phyloP scores from a whole-genome alignment of 2,888 invertebrate genomes.

The Calameuta filiformis region DNA sequence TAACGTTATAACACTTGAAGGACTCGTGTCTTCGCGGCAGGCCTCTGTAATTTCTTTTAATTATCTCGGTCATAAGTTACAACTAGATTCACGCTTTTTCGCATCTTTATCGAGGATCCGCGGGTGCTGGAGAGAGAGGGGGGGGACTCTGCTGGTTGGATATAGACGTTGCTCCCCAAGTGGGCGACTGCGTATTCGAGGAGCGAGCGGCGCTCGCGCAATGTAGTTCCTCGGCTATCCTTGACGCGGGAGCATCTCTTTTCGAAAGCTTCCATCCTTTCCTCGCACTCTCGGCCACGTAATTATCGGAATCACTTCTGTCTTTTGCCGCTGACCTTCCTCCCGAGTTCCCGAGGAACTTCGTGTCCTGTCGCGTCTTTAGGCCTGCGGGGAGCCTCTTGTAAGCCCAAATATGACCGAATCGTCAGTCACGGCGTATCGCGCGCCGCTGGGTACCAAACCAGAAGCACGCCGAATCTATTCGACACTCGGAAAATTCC shows the following conservation, averaged over 20 bases:
- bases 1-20: no score
- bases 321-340: no score
- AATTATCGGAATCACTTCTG: no score
- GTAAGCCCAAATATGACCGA: no score
- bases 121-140: not conserved
- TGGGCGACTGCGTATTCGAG: conserved; percentile 59
- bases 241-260: conserved; percentile 59
- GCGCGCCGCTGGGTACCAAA: no score
- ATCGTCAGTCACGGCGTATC: no score
- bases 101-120: conserved; percentile 28
- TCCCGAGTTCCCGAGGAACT: no score
- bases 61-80: conserved; percentile 34
- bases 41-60: conserved; percentile 29
- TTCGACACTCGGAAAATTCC: no score
- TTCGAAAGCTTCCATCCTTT: conserved; percentile 33
- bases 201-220: conserved; percentile 59
- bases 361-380: no score
- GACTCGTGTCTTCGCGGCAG: not conserved
- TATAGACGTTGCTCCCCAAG: conserved; percentile 26
- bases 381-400: no score
- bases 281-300: conserved; percentile 25
- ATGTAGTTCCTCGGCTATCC: conserved; percentile 60
- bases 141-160: not conserved
- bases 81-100: conserved; percentile 38
- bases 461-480: no score